Percentiles rank a stretch among this genome's conserved stretches.
phyloP scores from a whole-genome alignment of 92 coral and sea anemone species.

The Heteractis magnifica region DNA sequence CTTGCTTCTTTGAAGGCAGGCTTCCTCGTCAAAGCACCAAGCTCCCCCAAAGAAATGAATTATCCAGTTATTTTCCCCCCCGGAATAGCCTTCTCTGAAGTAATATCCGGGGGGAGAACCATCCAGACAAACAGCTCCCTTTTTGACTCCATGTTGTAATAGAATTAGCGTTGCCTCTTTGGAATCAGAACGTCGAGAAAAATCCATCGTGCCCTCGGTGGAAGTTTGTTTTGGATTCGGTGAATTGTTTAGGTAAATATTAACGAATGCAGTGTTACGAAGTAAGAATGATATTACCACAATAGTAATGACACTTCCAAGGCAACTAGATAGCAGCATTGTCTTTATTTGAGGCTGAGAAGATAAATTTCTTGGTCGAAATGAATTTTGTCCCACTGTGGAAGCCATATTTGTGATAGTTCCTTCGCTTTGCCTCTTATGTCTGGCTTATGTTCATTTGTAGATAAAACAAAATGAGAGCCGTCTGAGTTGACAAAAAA shows the following conservation, averaged over 20 bases:
- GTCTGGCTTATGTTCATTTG: background rate
- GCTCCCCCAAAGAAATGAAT: constrained; percentile 91
- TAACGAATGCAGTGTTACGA: constrained; percentile 82
- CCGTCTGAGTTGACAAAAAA: background rate
- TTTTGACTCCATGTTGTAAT: constrained; percentile 54
- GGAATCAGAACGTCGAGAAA: constrained; percentile 44
- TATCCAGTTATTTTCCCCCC: constrained; percentile 71
- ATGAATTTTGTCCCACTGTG: background rate
- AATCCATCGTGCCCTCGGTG: constrained; percentile 8
- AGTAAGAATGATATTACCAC: constrained; percentile 71
- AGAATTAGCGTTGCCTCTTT: constrained; percentile 48
- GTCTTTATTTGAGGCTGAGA: constrained; percentile 41
- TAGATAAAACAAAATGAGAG: background rate
- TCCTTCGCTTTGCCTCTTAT: background rate
- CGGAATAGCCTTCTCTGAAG: constrained; percentile 67
- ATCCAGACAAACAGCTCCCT: constrained; percentile 84
- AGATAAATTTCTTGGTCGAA: background rate
- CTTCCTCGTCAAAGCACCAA: constrained; percentile 84
- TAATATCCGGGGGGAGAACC: constrained; percentile 89
- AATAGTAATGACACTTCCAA: constrained; percentile 67
- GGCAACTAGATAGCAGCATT: constrained; percentile 61
- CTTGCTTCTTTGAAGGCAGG: constrained; percentile 82
- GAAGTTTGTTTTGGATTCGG: constrained; percentile 9
- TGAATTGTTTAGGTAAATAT: constrained; percentile 58
- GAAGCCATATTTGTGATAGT: constrained; percentile 19